Evolutionary conservation across 2,888 invertebrate species (phyloP), one percentile per base, ranked within the genome.

Genomic region (Lasioglossum leucozonium): DNA sequence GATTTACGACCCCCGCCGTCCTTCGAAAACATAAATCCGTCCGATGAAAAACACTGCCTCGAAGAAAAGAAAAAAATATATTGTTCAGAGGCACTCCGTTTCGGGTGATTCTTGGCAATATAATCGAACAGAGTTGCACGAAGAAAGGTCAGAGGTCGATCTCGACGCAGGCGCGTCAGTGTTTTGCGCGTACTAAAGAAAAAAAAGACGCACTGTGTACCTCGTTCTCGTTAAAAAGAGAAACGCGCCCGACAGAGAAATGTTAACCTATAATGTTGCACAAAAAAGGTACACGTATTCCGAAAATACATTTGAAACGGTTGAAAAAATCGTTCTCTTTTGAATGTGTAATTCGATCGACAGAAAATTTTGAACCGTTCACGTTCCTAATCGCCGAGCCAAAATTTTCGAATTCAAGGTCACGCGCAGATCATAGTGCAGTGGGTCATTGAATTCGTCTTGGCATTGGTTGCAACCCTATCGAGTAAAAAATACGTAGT

Each of bases 101-200:
- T 37, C 37, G 47, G n/a, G 47, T 26, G n/a, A 77, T 34, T 42
- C 69, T n/a, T 30, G 16, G 34, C 76, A 40, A 51, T 26, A 40
- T 37, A 22, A 37, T 30, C 47, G 47, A 51, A 72, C 44, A 51
- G 37, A 47, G 44, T 67, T 47, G 67, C 34, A 67, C n/a, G 51
- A n/a, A 34, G n/a, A 47, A 76, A 76, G 76, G 76, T 76, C 67
- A 67, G 76, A 47, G 67, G 76, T 51, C 67, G 67, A n/a, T n/a
- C 47, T 51, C 37, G 34, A 67, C 76, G 67, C 65, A 47, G 47
- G 67, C 62, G 34, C 47, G 11, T 26, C 6, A 6, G 37, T 10
- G 26, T 76, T 67, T 72, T 22, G 30, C 18, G 26, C 71, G 37
- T 34, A 34, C 42, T 42, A 26, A 44, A n/a, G 67, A 76, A 76